Evolutionary conservation across 2,113 vertebrate species (phyloP).

Genomic region (Colinus virginianus): DNA sequence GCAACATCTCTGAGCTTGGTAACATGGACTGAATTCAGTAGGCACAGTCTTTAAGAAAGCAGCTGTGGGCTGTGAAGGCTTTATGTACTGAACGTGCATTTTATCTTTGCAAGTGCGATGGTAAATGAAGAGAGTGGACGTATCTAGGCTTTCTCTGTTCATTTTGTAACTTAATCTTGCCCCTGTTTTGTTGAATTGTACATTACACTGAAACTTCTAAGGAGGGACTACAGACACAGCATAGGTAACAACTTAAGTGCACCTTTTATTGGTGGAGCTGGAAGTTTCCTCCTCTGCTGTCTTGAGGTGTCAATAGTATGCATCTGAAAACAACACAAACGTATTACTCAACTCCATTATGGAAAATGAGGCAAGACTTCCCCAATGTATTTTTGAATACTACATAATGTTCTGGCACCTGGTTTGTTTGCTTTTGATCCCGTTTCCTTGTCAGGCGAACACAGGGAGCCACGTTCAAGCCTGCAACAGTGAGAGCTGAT

Average conservation of each 20-base stretch:
- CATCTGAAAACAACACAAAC: conserved; percentile 78
- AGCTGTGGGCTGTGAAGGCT: neutral
- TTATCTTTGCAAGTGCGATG: neutral
- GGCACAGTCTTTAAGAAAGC: neutral
- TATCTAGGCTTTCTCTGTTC: neutral
- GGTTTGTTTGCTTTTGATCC: conserved; percentile 77
- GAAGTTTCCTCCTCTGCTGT: conserved; percentile 94
- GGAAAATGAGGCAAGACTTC: neutral
- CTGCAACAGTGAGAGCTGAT: conserved; percentile 93
- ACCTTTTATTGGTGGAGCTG: conserved; percentile 93
- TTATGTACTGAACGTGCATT: neutral
- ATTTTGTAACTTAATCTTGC: neutral
- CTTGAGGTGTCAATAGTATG: conserved; percentile 94
- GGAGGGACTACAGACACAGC: neutral
- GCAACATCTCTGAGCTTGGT: neutral
- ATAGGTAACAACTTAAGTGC: neutral
- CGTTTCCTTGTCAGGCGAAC: conserved; percentile 84
- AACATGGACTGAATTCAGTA: neutral
- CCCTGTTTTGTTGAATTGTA: neutral
- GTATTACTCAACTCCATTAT: neutral
- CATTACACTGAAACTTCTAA: neutral
- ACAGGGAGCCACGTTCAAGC: conserved; percentile 91
- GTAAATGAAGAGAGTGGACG: neutral
- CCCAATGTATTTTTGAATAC: conserved; percentile 20
- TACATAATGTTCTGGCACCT: conserved; percentile 68